Conservation (phyloP, 2,113 vertebrate genomes). For the Rhea americana region DNA sequence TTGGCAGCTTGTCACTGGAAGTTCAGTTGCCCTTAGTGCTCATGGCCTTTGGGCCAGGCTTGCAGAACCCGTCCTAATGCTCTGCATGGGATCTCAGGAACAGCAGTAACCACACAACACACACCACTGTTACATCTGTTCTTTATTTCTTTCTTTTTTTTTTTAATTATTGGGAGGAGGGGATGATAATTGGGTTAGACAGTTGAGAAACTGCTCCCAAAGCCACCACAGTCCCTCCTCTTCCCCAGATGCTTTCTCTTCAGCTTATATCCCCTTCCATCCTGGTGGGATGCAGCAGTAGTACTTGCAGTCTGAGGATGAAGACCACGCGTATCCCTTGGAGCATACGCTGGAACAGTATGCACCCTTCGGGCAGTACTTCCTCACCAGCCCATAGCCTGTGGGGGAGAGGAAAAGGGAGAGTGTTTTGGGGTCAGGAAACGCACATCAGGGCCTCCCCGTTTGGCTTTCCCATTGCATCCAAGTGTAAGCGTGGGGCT, state of each 20-base stretch:
- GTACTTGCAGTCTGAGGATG: background rate
- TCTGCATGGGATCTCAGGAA: rapidly evolving
- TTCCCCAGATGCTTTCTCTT: background rate
- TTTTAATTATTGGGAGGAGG: background rate
- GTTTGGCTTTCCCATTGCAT: background rate
- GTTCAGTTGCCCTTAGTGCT: background rate
- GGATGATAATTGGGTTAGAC: background rate
- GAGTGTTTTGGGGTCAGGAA: background rate
- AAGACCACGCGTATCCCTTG: background rate
- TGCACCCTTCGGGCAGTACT: background rate
- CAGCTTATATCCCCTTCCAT: background rate
- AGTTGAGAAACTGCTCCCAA: background rate
- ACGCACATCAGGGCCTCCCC: background rate
- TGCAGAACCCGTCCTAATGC: background rate
- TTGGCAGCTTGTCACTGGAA: background rate
- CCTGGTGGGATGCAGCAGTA: background rate
- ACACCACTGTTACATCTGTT: background rate
- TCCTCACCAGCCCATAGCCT: background rate
- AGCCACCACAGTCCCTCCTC: background rate
- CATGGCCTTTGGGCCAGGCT: background rate
- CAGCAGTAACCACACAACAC: background rate
- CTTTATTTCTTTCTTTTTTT: background rate
- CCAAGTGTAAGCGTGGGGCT: background rate
- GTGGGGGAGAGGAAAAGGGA: background rate
- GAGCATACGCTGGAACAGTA: background rate